Percentiles rank a stretch among this genome's conserved stretches.
phyloP scores from a whole-genome alignment of 2,888 invertebrate genomes.

The Cheilosia vernalis region DNA sequence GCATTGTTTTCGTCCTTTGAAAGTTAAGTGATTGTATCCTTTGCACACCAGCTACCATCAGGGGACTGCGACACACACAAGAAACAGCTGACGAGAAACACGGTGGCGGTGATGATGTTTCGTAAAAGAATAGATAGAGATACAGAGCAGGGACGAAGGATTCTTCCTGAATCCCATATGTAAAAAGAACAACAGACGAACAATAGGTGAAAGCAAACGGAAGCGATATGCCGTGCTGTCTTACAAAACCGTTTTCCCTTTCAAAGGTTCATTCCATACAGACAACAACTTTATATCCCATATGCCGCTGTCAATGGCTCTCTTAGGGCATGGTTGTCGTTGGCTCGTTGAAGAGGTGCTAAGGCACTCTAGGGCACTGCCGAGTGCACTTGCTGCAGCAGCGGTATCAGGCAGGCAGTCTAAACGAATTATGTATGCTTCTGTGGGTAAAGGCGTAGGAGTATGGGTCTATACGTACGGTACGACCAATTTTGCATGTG shows the following conservation, averaged over 20 bases:
- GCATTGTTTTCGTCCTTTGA: constrained; percentile 63
- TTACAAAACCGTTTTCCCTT: constrained; percentile 61
- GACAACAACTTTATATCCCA: constrained; percentile 4
- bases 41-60: constrained; percentile 15
- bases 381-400: constrained; percentile 55
- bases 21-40: constrained; percentile 61
- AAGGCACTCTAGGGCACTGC: constrained; percentile 46
- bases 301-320: constrained; percentile 9
- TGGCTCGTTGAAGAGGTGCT: constrained; percentile 58
- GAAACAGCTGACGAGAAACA: constrained; percentile 52
- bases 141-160: constrained; percentile 7
- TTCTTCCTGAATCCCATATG: constrained; percentile 2
- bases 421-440: constrained; percentile 60
- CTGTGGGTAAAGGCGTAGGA: constrained; percentile 7
- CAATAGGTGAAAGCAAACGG: constrained; percentile 66
- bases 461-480: not conserved
- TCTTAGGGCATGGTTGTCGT: constrained; percentile 26
- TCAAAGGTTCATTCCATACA: constrained; percentile 23
- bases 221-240: constrained; percentile 38
- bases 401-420: not conserved
- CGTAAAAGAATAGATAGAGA: constrained; percentile 2
- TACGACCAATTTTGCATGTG: constrained; percentile 51
- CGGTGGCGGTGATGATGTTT: constrained; percentile 13
- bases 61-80: constrained; percentile 33
- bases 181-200: constrained; percentile 61